Base-by-base conservation (phyloP, 1,140 invertebrate genomes). In the Whitmania pigra region DNA sequence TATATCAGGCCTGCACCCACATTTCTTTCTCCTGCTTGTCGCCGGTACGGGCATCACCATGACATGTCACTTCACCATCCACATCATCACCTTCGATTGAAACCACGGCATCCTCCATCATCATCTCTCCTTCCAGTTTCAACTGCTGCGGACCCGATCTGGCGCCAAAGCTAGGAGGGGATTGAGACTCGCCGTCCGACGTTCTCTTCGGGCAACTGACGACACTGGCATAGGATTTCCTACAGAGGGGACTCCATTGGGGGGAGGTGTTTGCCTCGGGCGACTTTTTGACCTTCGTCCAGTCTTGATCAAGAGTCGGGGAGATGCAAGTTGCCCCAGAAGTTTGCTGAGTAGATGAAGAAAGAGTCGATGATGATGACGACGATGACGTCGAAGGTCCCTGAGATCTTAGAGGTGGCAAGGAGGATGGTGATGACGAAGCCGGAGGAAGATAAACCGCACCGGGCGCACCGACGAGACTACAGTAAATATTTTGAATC, bases 71-170 rank as follows among this genome's bases (percentile, higher is more conserved):
- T 13, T 31, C 57, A 63, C 57, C 57, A 63, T 63, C 20, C 9
- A 25, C 57, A 63, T 63, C 57, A 31, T 63, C 57, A 63, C 57
- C 57, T 63, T 63, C 57, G 15, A 63, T 63, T 22, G 57, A 63
- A 22, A 63, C 57, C 22, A 63, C 29, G 6, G 57, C 57, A n/a
- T 63, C 57, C 57, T 31, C 29, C 22, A 63, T 22, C 22, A 63
- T 31, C 57, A 63, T 25, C 29, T 63, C 57, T 13, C 57, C 57
- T 63, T 63, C 57, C 22, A 63, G 29, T 63, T 63, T 63, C 57
- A 63, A 63, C 57, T 63, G 57, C 57, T 63, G 57, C 29, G 57
- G 57, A 25, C 29, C 22, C 57, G 22, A 25, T 17, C 29, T 63
- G 22, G 57, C 7, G 7, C 29, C 22, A 13, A 63, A 63, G 29